Evolutionary conservation across 2,113 vertebrate genomes (phyloP), one percentile per base, ranked within the genome.

Genomic region (Gadus macrocephalus): DNA sequence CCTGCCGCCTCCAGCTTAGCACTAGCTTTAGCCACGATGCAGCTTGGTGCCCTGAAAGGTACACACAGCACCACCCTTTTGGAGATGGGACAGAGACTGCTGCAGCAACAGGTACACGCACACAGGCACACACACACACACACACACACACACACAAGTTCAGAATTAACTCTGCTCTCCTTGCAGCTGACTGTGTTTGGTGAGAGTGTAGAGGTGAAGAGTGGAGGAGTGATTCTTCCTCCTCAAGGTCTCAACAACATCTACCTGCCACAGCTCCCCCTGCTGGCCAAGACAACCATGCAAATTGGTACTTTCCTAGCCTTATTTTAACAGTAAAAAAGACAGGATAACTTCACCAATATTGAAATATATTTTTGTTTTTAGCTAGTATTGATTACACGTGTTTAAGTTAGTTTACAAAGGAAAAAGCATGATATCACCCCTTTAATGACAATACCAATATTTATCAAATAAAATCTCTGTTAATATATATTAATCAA

Each of bases 271-370:
- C 92, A 94, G 62, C 76, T 95, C 58, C 87, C 85, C 68, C 73
- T 96, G 53, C 77, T 98, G 82, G 90, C 93, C 60, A 92, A 92
- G 85, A 85, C 89, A 66, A 94, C 92, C 84, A 83, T 95, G 82
- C 90, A 85, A 86, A 92, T 96, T 1, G 94, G 95, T 97, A 92
- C 92, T 15, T 58, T 20, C 20, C 20, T 1, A 20, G 14, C 53
- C 1, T 14, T 15, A 55, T 25, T 22, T 59, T 28, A 4, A 35
- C n/a, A 6, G n/a, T 3, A n/a, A 15, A 66, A 22, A 27, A 53
- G 25, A 49, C 42, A 49, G 42, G 38, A 42, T 11, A 8, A 42
- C 5, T 42, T 20, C 20, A 11, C 38, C 38, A 6, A 42, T 42
- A 42, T 42, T 11, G 38, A 25, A 25, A 25, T 25, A 25, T 25